Conservation (phyloP, 2,888 invertebrate species). For the Miltochrista miniata region DNA sequence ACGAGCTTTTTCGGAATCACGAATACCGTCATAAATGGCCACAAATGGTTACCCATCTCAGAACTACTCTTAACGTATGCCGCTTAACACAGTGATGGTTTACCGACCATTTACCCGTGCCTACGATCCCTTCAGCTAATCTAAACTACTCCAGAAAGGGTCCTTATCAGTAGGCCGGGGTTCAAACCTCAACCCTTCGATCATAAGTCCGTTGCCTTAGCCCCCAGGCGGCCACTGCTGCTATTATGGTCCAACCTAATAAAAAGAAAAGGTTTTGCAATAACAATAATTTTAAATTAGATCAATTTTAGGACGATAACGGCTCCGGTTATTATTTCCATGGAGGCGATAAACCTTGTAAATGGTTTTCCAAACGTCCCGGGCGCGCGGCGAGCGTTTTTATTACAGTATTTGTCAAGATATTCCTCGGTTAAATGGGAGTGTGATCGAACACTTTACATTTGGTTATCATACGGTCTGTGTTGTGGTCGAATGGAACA, state of each 20-base stretch:
- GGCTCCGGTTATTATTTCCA: slow-evolving; percentile 81
- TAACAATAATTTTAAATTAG: slow-evolving; percentile 82
- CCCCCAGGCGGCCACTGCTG: slow-evolving; percentile 10
- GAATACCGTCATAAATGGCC: no score
- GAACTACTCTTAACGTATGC: no score
- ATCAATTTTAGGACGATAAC: slow-evolving; percentile 80
- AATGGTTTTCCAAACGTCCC: slow-evolving; percentile 81
- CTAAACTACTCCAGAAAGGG: no score
- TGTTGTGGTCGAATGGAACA: slow-evolving; percentile 45
- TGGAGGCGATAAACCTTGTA: slow-evolving; percentile 80
- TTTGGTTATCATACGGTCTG: slow-evolving; percentile 71
- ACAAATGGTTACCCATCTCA: no score
- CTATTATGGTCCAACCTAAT: slow-evolving; percentile 70
- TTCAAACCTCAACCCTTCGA: no score
- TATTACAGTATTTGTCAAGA: slow-evolving; percentile 82
- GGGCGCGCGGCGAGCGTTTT: slow-evolving; percentile 74
- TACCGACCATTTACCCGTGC: no score
- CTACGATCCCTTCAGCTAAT: no score
- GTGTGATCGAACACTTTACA: slow-evolving; percentile 76
- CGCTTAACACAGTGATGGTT: no score
- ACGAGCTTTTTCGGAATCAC: no score
- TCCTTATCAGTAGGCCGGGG: no score
- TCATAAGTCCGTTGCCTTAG: no score
- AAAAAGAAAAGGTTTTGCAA: slow-evolving; percentile 78
- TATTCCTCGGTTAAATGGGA: slow-evolving; percentile 70